These are phyloP conservation scores for Glaucidium brasilianum DNA, from an alignment of 2,113 vertebrate species.

Conservation along the genomic window DNA sequence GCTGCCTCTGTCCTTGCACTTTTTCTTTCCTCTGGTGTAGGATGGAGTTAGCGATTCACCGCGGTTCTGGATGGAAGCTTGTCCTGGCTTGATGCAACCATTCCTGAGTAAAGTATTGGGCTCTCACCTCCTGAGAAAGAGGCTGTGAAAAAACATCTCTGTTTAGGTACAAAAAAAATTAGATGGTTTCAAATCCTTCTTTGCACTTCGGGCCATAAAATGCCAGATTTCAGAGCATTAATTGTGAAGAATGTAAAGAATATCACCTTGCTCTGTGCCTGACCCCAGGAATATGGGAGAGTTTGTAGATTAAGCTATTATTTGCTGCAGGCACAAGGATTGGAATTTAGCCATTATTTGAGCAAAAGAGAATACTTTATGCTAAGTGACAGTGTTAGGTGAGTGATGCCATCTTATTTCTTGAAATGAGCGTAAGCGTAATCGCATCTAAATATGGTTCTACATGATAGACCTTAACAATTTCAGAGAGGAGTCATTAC, in stretches of 20 bases:
- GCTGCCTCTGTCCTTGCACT: background rate
- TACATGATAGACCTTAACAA: background rate
- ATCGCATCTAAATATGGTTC: background rate
- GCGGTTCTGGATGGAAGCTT: background rate
- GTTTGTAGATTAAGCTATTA: background rate
- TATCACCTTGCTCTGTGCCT: background rate
- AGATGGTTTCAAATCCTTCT: background rate
- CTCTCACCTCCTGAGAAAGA: background rate
- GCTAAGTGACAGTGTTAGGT: background rate
- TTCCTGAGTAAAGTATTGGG: background rate
- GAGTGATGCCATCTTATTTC: conserved; percentile 5
- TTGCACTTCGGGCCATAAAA: background rate
- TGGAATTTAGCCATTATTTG: background rate
- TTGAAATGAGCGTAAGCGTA: background rate
- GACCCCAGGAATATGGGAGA: background rate
- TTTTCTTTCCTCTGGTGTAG: background rate
- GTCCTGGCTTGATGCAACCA: background rate
- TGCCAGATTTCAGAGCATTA: conserved; percentile 2
- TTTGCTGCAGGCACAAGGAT: background rate
- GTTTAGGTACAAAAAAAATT: background rate
- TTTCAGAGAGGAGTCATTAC: conserved; percentile 20
- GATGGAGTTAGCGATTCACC: background rate
- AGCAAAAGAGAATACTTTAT: background rate
- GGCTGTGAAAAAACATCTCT: background rate
- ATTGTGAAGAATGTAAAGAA: background rate